Evolutionary conservation across 1,140 invertebrate genomes (phyloP).

Genomic region (Drosophila pandora): DNA sequence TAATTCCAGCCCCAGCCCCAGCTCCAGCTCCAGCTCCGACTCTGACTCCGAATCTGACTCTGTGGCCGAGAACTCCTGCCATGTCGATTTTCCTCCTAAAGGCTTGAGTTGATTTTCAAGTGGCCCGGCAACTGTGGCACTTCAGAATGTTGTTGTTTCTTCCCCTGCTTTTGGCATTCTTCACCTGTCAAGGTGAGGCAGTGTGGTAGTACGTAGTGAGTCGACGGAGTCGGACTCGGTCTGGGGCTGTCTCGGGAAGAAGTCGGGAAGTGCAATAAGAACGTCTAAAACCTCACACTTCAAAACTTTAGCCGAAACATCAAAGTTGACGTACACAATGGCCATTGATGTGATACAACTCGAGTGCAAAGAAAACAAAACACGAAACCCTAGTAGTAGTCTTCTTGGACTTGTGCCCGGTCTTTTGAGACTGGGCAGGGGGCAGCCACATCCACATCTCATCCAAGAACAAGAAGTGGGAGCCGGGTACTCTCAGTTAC

Average conservation of each 20-base stretch:
- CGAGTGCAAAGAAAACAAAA: conserved; percentile 82
- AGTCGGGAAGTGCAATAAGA: conserved; percentile 74
- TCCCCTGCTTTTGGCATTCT: conserved; percentile 70
- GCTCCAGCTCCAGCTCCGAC: background rate
- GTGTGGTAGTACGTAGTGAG: background rate
- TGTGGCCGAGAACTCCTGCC: conserved; percentile 50
- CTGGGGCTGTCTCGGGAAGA: conserved; percentile 5
- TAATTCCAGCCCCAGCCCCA: conserved; percentile 14
- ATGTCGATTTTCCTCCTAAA: conserved; percentile 78
- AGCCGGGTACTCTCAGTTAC: conserved; percentile 9
- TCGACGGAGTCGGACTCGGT: too few species aligned
- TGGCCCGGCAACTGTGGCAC: conserved; percentile 67
- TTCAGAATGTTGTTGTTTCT: conserved; percentile 45
- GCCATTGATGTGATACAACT: conserved; percentile 82
- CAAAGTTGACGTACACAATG: conserved; percentile 82
- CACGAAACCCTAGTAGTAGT: conserved; percentile 70
- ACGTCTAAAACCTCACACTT: conserved; percentile 82
- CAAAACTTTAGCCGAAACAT: conserved; percentile 82
- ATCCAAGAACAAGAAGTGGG: conserved; percentile 17
- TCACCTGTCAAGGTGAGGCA: conserved; percentile 74
- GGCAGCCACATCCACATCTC: background rate
- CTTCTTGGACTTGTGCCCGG: conserved; percentile 40
- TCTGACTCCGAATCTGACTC: conserved; percentile 17
- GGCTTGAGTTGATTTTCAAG: conserved; percentile 75
- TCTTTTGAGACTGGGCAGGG: conserved; percentile 8